Conservation (phyloP, 2,888 invertebrate genomes). For the Dynastes grantii region DNA sequence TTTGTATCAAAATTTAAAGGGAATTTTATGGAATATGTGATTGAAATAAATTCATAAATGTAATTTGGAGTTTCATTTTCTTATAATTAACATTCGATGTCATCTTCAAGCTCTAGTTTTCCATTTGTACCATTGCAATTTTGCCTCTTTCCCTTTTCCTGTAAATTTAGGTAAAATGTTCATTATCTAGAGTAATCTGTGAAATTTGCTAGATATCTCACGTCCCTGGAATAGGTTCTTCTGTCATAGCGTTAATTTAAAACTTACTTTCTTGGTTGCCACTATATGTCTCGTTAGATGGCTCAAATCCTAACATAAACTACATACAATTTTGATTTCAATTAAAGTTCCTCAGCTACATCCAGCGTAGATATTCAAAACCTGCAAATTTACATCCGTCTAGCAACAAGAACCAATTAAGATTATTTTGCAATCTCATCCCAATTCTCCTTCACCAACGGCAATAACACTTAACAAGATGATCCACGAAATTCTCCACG, state of each 20-base stretch:
- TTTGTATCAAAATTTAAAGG: too few relatives aligned
- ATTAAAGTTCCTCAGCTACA: constrained; percentile 1
- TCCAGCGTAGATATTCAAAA: neutral
- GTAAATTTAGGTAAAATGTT: too few relatives aligned
- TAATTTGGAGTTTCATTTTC: too few relatives aligned
- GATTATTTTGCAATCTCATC: constrained; percentile 42
- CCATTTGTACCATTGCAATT: too few relatives aligned
- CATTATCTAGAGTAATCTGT: too few relatives aligned
- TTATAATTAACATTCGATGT: too few relatives aligned
- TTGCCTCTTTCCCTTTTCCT: too few relatives aligned
- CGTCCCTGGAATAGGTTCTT: neutral
- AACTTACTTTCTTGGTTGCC: neutral
- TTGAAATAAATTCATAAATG: too few relatives aligned
- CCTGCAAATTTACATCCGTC: constrained; percentile 9
- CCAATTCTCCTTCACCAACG: constrained; percentile 32
- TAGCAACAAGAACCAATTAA: constrained; percentile 43
- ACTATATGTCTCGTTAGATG: neutral
- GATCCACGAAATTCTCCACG: constrained; percentile 37
- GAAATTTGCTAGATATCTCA: too few relatives aligned
- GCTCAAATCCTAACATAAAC: neutral
- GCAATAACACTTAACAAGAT: constrained; percentile 45
- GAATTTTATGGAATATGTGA: too few relatives aligned
- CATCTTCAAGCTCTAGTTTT: too few relatives aligned
- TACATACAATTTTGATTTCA: constrained; percentile 11
- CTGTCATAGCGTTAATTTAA: neutral